A percentile compares a stretch with the other conserved stretches of the same genome.
Evolutionary conservation across 1,140 invertebrate species (phyloP).

Genomic region (Eciton burchellii): DNA sequence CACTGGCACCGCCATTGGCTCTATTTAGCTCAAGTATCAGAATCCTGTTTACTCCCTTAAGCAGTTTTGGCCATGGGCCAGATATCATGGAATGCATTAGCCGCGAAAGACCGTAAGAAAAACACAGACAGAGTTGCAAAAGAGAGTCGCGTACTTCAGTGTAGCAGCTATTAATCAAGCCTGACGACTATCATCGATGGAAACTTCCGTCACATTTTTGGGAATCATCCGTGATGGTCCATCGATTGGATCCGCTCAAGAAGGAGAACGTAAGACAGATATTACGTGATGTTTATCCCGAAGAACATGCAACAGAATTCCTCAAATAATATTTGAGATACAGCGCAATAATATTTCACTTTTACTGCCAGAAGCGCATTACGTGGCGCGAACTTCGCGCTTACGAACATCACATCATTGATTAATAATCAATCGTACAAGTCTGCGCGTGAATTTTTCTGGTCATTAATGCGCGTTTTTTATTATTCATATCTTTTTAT

Average conservation of each 20-base stretch:
- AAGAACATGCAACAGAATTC: background rate
- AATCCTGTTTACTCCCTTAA: constrained; percentile 53
- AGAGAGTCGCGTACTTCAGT: constrained; percentile 28
- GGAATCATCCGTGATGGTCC: background rate
- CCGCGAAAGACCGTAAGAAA: constrained; percentile 16
- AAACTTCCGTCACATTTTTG: background rate
- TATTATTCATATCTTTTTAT: background rate
- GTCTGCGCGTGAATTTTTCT: background rate
- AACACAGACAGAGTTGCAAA: constrained; percentile 26
- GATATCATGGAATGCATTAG: constrained; percentile 39
- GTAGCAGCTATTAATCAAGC: constrained; percentile 30
- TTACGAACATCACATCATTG: background rate
- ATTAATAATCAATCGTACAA: background rate
- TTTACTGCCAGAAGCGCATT: background rate
- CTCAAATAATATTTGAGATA: background rate
- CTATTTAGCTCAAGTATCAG: constrained; percentile 2
- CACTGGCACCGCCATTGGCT: background rate
- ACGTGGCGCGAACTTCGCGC: background rate
- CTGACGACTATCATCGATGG: background rate
- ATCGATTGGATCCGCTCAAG: background rate
- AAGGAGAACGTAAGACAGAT: background rate
- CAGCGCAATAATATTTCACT: background rate
- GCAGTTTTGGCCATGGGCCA: constrained; percentile 37
- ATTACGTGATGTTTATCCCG: background rate
- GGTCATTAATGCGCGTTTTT: background rate